Evolutionary conservation across 2,797 vertebrate genomes (phyloP).

Genomic region (Limnodromus scolopaceus): DNA sequence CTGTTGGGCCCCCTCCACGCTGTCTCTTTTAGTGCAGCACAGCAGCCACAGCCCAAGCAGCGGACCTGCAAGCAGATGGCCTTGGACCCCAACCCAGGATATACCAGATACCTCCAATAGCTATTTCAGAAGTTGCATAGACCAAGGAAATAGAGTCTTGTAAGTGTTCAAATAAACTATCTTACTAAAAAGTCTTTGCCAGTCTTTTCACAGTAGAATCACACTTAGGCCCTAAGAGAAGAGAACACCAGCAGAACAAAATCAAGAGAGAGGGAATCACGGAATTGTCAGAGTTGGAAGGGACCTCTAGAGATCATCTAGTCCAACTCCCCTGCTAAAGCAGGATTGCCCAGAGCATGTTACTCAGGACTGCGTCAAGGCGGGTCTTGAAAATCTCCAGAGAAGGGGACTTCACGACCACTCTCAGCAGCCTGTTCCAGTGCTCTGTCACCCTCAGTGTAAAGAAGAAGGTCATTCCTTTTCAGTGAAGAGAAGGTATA

Average conservation of each 20-base stretch:
- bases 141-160: neutral
- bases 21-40: neutral
- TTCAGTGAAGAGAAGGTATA: neutral
- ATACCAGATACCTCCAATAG: neutral
- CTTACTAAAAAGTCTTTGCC: neutral
- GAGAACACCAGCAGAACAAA: neutral
- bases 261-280: neutral
- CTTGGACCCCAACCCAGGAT: neutral
- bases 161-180: neutral
- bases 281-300: no score
- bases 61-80: fast-evolving
- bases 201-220: neutral
- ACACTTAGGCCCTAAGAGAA: neutral
- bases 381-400: no score
- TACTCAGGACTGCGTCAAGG: no score
- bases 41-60: neutral
- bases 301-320: no score
- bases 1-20: neutral
- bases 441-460: no score
- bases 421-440: no score
- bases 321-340: no score
- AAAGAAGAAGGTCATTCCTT: neutral
- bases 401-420: no score
- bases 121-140: neutral
- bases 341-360: no score